Percentiles rank a stretch among this genome's conserved stretches.
Conservation (phyloP, 1,140 invertebrate species). For the Drosophila teissieri region DNA sequence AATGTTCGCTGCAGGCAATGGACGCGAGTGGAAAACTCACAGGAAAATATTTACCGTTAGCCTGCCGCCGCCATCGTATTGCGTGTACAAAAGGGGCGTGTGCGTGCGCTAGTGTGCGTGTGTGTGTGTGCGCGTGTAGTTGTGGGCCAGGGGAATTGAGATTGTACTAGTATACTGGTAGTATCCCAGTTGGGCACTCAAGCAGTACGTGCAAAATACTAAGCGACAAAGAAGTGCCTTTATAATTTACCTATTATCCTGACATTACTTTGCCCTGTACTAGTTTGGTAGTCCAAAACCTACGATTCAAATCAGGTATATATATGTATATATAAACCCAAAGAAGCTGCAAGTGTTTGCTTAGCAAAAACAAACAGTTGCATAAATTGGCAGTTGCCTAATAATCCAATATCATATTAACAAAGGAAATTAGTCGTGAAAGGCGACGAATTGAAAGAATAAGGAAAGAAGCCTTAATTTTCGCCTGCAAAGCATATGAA, state of each 20-base stretch:
- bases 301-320: background rate
- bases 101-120: conserved; percentile 30
- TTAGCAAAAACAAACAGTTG: conserved; percentile 5
- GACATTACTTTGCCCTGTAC: conserved; percentile 15
- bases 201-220: conserved; percentile 25
- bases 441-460: background rate
- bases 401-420: background rate
- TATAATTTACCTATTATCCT: conserved; percentile 25
- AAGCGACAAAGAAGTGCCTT: conserved; percentile 44
- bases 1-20: conserved; percentile 68
- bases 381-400: conserved; percentile 11
- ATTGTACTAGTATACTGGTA: conserved; percentile 34
- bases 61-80: conserved; percentile 24
- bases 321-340: background rate
- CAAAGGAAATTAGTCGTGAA: background rate
- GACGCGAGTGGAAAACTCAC: conserved; percentile 42
- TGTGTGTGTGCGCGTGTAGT: conserved; percentile 20
- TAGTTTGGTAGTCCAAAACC: background rate
- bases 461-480: background rate
- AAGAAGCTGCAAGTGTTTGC: conserved; percentile 1
- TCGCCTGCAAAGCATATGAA: conserved; percentile 4
- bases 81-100: conserved; percentile 59
- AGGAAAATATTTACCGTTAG: conserved; percentile 30
- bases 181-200: conserved; percentile 11
- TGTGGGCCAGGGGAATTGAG: conserved; percentile 22